Evolutionary conservation across 2,888 invertebrate species (phyloP).

Genomic region (Drosophila paracracens): DNA sequence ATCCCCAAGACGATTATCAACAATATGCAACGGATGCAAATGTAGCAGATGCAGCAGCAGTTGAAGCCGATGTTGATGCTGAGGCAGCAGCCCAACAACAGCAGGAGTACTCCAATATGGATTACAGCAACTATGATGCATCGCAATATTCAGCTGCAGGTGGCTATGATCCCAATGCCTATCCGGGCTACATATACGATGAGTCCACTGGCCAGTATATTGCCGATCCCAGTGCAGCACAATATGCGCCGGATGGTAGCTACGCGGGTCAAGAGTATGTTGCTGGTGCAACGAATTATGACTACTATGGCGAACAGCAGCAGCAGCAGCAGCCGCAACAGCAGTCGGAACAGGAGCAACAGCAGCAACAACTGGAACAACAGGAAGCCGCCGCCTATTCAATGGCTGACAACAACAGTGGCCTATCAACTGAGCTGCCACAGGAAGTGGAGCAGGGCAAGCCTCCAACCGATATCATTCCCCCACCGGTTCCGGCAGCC

Average conservation of each 20-base stretch:
- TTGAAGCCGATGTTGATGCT: conserved; percentile 22
- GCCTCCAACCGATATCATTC: conserved; percentile 29
- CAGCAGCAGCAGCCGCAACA: conserved; percentile 44
- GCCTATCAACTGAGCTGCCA: conserved; percentile 25
- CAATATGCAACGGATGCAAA: conserved; percentile 57
- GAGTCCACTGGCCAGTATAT: conserved; percentile 81
- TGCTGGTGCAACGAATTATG: conserved; percentile 53
- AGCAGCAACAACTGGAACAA: neutral
- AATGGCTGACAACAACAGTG: conserved; percentile 27
- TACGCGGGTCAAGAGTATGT: conserved; percentile 71
- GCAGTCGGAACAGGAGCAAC: conserved; percentile 3
- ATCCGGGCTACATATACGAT: conserved; percentile 83
- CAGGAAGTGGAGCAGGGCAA: conserved; percentile 57
- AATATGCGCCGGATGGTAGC: conserved; percentile 66
- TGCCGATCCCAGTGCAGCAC: conserved; percentile 78
- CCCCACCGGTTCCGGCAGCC: conserved; percentile 34
- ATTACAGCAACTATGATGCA: conserved; percentile 82
- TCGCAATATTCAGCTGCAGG: conserved; percentile 66
- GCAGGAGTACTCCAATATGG: conserved; percentile 75
- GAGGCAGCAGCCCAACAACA: conserved; percentile 34
- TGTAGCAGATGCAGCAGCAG: conserved; percentile 40
- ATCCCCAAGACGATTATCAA: conserved; percentile 69
- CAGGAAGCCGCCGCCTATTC: neutral
- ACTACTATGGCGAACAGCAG: conserved; percentile 66
- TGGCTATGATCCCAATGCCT: conserved; percentile 80